Conservation (phyloP, 2,113 vertebrate genomes). For the Onychostoma macrolepis region DNA sequence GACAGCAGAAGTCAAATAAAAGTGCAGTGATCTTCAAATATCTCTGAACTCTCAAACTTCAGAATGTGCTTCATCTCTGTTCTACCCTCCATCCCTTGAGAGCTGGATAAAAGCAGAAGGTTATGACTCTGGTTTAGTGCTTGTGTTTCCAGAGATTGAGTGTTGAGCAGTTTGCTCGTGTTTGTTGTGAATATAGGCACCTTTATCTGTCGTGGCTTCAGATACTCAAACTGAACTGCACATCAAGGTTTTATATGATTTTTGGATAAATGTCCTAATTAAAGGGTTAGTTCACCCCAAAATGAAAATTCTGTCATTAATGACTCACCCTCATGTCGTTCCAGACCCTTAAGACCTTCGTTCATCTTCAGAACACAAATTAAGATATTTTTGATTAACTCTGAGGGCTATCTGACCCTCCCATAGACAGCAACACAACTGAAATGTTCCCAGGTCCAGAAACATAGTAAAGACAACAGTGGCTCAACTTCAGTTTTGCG, state of each 20-base stretch:
- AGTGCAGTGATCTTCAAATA: constrained; percentile 1
- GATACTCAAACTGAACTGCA: background rate
- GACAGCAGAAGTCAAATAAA: constrained; percentile 12
- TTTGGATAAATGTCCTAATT: background rate
- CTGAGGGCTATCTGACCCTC: too few relatives aligned
- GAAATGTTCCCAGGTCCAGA: too few relatives aligned
- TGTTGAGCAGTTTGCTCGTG: background rate
- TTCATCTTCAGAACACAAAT: too few relatives aligned
- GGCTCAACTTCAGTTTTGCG: too few relatives aligned
- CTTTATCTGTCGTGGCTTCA: background rate
- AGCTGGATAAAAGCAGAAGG: background rate
- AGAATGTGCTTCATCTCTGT: background rate
- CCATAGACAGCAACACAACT: too few relatives aligned
- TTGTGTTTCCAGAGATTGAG: background rate
- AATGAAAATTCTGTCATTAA: too few relatives aligned
- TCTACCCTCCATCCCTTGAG: background rate
- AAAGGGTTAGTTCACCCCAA: too few relatives aligned
- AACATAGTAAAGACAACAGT: too few relatives aligned
- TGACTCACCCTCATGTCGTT: too few relatives aligned
- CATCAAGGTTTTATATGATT: background rate
- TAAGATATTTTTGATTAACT: too few relatives aligned
- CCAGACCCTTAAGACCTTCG: too few relatives aligned
- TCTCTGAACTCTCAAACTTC: background rate
- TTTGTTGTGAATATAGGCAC: background rate
- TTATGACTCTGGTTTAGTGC: background rate